Evolutionary conservation across 2,797 vertebrate species (phyloP).

Genomic region (Periophthalmus magnuspinnatus): DNA sequence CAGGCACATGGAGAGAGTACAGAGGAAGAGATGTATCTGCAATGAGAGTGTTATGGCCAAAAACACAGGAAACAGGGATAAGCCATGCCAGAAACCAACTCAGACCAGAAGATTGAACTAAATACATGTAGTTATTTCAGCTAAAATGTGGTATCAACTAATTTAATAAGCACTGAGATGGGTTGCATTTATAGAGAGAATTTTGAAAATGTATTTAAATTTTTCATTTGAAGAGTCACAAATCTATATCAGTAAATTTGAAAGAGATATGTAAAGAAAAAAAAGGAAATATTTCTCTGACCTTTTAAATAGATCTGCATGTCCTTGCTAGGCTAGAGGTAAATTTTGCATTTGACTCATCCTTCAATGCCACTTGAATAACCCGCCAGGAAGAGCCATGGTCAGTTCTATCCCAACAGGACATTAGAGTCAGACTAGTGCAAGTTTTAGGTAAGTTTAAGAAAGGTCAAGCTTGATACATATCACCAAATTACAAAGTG

Average conservation of each 20-base stretch:
- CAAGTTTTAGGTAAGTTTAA: no score
- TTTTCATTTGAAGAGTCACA: no score
- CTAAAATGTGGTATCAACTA: neutral
- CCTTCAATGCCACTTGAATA: neutral
- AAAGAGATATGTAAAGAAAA: no score
- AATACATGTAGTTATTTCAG: neutral
- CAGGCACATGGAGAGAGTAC: constrained; percentile 9
- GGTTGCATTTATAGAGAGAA: no score
- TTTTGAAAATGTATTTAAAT: no score
- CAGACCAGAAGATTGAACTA: neutral
- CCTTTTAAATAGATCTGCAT: neutral
- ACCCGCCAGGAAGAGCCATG: neutral
- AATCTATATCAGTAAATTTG: no score
- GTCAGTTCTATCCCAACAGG: no score
- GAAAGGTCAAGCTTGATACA: no score
- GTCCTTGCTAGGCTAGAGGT: neutral
- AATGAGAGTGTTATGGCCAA: neutral
- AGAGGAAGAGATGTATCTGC: constrained; percentile 17
- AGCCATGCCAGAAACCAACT: neutral
- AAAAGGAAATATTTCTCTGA: neutral
- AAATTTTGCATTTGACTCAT: neutral
- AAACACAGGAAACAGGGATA: neutral
- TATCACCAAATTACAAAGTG: no score
- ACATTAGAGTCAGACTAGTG: no score
- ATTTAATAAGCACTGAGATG: neutral